Base-by-base conservation (phyloP, 2,888 invertebrate genomes). In the Amblyjoppa proteus region DNA sequence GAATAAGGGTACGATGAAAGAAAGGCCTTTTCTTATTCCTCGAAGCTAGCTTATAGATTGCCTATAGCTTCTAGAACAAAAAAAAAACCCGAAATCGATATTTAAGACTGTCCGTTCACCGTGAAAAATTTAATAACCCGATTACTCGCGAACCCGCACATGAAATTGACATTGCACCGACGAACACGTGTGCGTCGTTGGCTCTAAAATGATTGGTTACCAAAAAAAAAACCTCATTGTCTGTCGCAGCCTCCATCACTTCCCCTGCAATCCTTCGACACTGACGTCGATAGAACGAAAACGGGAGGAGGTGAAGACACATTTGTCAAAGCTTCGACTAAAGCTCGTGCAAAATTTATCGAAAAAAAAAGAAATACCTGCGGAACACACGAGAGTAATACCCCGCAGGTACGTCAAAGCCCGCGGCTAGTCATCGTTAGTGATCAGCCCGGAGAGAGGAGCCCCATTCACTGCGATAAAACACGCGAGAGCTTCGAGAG, bases 111-210 rank as follows among this genome's bases (percentile, higher is more conserved):
- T 88, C 88, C 5, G 38, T 16, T 85, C 87, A 85, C 88, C 88
- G 90, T 90, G 90, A 90, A 13, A 92, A 92, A 92, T 92, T 90
- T 92, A 92, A 92, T 91, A 91, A 91, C 88, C 89, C 88, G 84
- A 13, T 56, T 38, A 73, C 25, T 25, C 13, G 25, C 25, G 88
- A 89, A 89, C 89, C 87, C 87, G 88, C 86, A 88, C 84, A 87
- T 81, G 77, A 81, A 83, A 87, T 90, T 89, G 90, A 89, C 88
- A 87, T 88, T 89, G 88, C 85, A 16, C 78, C 86, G 76, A 79
- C 83, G 90, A 85, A 90, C 90, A 90, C 90, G 90, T 90, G 90
- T 89, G 90, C 90, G 20, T 88, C 88, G 80, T 81, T 78, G 86
- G 81, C 83, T 70, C 79, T 85, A 76, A 89, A 91, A 92, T 92